Percentiles rank a stretch among this genome's conserved stretches.
phyloP scores from a whole-genome alignment of 2,888 invertebrate genomes.

The Ecliptopera silaceata region DNA sequence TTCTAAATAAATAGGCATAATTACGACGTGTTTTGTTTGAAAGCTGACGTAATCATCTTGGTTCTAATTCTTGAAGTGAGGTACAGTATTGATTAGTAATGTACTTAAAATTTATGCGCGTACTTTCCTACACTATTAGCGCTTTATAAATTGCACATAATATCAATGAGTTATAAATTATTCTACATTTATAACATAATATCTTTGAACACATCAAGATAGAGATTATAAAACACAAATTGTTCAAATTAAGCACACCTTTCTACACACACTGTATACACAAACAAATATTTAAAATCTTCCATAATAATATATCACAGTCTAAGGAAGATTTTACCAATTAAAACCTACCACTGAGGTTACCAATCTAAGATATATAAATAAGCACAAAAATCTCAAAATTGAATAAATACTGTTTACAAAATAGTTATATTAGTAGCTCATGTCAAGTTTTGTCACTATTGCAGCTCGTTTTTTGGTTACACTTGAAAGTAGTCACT shows the following conservation, averaged over 20 bases:
- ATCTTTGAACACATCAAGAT: constrained; percentile 58
- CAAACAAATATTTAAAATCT: constrained; percentile 48
- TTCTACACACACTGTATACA: constrained; percentile 35
- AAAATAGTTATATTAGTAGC: constrained; percentile 52
- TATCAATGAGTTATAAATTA: constrained; percentile 41
- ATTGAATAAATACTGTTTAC: constrained; percentile 51
- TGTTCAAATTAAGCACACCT: constrained; percentile 26
- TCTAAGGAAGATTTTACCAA: constrained; percentile 73
- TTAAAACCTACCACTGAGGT: constrained; percentile 67
- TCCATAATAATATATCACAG: constrained; percentile 73
- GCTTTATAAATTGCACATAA: constrained; percentile 44
- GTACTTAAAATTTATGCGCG: constrained; percentile 48
- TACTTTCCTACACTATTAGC: constrained; percentile 58
- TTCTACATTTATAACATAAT: constrained; percentile 42
- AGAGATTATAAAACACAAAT: constrained; percentile 56
- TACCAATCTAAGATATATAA: constrained; percentile 54
- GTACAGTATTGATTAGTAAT: constrained; percentile 3
- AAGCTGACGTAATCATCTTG: no score
- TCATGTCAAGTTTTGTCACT: constrained; percentile 34
- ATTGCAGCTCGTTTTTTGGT: constrained; percentile 35
- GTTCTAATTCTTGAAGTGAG: no score
- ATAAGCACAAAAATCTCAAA: constrained; percentile 67
- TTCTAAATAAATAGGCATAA: no score
- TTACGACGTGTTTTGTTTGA: no score
- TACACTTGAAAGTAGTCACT: constrained; percentile 79